Evolutionary conservation across 2,888 invertebrate genomes (phyloP), one percentile per base, ranked within the genome.

Genomic region (Saturnia japonica): DNA sequence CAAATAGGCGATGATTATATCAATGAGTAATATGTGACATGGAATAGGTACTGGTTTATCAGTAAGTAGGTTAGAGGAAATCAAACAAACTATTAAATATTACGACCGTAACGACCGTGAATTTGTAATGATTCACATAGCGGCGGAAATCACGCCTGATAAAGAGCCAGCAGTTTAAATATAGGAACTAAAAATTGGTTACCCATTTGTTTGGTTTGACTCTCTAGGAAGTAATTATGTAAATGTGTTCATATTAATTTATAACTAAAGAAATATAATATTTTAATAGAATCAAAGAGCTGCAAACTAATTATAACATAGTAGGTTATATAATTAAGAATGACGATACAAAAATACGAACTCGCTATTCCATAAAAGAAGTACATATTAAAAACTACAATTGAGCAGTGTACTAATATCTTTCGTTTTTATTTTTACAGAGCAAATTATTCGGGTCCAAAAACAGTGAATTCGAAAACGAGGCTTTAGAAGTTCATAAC

Each of bases 401-500:
- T 60, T 12, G 8, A 22, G 22, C 42, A 9, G 54, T 47, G 28
- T 51, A 19, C n/a, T 66, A 47, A 66, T n/a, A 57, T 47, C 22
- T 4, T 47, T 22, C 4, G 67, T 68, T n/a, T 66, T 71, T 47
- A 72, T 45, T 68, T 11, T 77, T 91, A 45, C 91, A 93, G 93
- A 91, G 88, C 79, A 92, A 90, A 78, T 81, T 93, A 75, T 93
- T 93, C 80, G 81, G 88, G 71, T 88, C 88, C 9, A 92, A 90
- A 73, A 80, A 87, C 9, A 89, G 79, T 70, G 91, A 91, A 54
- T 94, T 93, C 72, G 94, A 93, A 75, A 88, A 85, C 28, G 92
- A 94, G 77, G 88, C 91, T 0, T 78, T 94, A 67, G 89, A 91
- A 75, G 82, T 88, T 0, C 93, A 94, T 82, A 93, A 94, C 72